A percentile compares a stretch with the other conserved stretches of the same genome.
These are phyloP conservation scores for Aphidius gifuensis DNA, from an alignment of 1,140 invertebrate genomes.

Conservation along the genomic window DNA sequence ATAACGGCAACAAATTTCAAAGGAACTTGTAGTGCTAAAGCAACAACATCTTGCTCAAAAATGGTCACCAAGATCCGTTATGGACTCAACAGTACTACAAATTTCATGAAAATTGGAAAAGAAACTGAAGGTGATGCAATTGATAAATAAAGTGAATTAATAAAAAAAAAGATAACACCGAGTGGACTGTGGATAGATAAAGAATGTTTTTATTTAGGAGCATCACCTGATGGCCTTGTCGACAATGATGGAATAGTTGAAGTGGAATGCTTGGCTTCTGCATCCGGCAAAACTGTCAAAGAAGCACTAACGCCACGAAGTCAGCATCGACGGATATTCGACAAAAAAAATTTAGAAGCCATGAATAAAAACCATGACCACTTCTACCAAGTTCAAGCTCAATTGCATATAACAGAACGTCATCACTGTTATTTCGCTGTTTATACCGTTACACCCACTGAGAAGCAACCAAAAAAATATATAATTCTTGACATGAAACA, in stretches of 20 bases:
- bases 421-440: conserved; percentile 44
- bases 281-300: conserved; percentile 20
- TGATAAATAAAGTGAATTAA: conserved; percentile 29
- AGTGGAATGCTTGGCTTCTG: conserved; percentile 43
- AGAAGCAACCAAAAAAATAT: too few relatives aligned
- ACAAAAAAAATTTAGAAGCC: conserved; percentile 21
- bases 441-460: too few relatives aligned
- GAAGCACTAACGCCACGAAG: conserved; percentile 26
- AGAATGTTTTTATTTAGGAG: conserved; percentile 40
- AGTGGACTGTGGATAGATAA: conserved; percentile 48
- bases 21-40: conserved; percentile 31
- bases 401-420: conserved; percentile 40
- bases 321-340: conserved; percentile 18
- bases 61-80: conserved; percentile 32
- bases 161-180: conserved; percentile 29
- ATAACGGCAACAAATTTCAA: too few relatives aligned
- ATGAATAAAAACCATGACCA: conserved; percentile 46
- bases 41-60: conserved; percentile 26
- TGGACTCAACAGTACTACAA: conserved; percentile 26
- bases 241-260: conserved; percentile 37
- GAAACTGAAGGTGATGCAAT: conserved; percentile 39
- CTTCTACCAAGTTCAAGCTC: conserved; percentile 46
- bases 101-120: conserved; percentile 32
- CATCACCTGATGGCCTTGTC: conserved; percentile 49
- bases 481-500: too few relatives aligned